phyloP scores from a whole-genome alignment of 2,113 vertebrate species.

The Irena cyanogastra region DNA sequence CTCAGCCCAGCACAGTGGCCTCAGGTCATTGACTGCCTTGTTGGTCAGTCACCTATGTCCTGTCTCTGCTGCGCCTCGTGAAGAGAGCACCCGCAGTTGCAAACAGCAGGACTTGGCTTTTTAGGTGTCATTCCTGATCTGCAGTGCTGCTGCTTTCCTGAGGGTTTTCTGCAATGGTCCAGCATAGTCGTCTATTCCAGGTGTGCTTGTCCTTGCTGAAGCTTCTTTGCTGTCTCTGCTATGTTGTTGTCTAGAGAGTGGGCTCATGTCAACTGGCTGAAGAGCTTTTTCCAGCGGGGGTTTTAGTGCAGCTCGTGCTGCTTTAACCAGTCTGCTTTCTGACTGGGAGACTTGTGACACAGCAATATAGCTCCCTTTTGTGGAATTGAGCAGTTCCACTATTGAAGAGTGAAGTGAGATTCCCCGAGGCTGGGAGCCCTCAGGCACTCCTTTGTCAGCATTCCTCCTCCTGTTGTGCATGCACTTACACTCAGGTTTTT shows the following conservation, averaged over 20 bases:
- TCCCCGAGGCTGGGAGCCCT: neutral
- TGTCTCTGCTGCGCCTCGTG: neutral
- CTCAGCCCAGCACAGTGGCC: neutral
- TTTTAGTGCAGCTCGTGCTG: neutral
- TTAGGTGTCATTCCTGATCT: neutral
- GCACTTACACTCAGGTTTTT: neutral
- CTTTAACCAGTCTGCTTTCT: neutral
- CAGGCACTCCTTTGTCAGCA: accelerated
- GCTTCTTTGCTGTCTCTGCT: neutral
- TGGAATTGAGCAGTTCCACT: neutral
- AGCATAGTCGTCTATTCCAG: accelerated
- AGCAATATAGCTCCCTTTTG: neutral
- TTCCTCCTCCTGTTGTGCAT: accelerated
- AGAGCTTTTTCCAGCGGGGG: neutral
- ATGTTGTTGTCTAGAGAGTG: neutral
- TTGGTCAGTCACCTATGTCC: neutral
- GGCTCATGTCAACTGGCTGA: accelerated
- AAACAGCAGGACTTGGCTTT: neutral
- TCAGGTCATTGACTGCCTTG: neutral
- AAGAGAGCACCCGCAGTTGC: accelerated
- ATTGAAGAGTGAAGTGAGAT: neutral
- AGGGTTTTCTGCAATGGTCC: neutral
- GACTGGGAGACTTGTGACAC: neutral
- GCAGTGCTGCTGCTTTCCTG: neutral
- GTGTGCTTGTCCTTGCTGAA: neutral